These are phyloP conservation scores for Anguilla pacifica DNA, from an alignment of 2,797 vertebrate species.

Conservation along the genomic window DNA sequence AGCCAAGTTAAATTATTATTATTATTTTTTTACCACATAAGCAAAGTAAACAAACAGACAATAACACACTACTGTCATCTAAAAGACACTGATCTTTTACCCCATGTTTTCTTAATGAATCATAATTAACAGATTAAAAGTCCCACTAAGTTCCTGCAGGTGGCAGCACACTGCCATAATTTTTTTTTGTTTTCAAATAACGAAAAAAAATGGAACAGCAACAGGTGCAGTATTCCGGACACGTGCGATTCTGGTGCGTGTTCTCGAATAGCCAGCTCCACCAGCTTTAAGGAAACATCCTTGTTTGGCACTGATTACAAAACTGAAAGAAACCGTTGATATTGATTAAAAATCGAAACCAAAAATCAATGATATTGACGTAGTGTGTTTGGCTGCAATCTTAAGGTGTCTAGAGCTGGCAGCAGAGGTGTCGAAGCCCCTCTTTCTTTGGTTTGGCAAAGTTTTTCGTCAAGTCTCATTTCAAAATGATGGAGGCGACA, in stretches of 20 bases:
- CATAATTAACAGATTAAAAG: not conserved
- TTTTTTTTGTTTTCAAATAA: too few species aligned
- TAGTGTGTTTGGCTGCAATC: not conserved
- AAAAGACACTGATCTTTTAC: not conserved
- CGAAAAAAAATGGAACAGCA: not conserved
- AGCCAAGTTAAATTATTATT: slow-evolving; percentile 25
- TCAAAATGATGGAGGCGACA: not conserved
- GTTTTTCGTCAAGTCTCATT: not conserved
- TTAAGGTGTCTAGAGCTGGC: not conserved
- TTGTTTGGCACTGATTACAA: not conserved
- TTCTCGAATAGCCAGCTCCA: not conserved
- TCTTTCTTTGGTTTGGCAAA: not conserved
- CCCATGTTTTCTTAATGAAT: not conserved
- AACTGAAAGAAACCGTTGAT: not conserved
- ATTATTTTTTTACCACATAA: not conserved
- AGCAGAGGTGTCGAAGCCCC: not conserved
- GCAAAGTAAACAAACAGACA: not conserved
- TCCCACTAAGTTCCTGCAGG: slow-evolving; percentile 4
- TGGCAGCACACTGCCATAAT: slow-evolving; percentile 14
- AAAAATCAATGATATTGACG: not conserved
- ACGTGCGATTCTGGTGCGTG: not conserved
- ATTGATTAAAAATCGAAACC: not conserved
- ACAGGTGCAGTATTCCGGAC: not conserved
- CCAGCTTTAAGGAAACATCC: not conserved
- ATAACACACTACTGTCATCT: not conserved